These are phyloP conservation scores for Mobula birostris DNA, from an alignment of 2,113 vertebrate genomes.

Conservation along the genomic window DNA sequence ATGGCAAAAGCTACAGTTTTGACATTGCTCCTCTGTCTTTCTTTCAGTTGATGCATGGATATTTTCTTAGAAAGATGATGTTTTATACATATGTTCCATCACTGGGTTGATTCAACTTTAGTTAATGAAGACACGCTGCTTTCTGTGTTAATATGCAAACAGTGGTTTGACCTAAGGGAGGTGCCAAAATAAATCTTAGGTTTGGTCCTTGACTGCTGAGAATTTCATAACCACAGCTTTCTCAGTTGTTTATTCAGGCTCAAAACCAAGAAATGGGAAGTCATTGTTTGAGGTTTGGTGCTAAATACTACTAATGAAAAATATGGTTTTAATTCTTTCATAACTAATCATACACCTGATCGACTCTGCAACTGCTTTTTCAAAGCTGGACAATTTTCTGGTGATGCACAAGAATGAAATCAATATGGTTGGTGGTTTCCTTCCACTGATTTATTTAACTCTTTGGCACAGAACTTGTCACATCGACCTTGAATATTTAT, in stretches of 20 bases:
- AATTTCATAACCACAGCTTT: slow-evolving; percentile 19
- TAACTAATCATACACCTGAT: slow-evolving; percentile 1
- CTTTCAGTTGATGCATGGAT: slow-evolving; percentile 50
- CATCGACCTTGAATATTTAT: background rate
- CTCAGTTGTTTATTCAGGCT: slow-evolving; percentile 42
- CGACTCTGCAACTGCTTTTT: background rate
- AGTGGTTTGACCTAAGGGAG: slow-evolving; percentile 46
- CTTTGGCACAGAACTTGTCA: background rate
- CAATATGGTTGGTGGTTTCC: background rate
- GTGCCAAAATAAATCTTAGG: slow-evolving; percentile 42
- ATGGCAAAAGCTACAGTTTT: slow-evolving; percentile 55
- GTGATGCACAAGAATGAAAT: background rate
- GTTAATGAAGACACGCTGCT: slow-evolving; percentile 43
- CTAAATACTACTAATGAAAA: background rate
- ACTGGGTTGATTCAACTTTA: background rate
- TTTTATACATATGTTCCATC: slow-evolving; percentile 46
- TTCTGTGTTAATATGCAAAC: slow-evolving; percentile 49
- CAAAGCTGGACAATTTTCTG: background rate
- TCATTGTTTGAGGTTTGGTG: slow-evolving; percentile 20
- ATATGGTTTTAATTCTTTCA: background rate
- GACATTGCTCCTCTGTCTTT: slow-evolving; percentile 51
- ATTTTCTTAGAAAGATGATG: slow-evolving; percentile 60
- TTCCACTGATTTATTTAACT: background rate
- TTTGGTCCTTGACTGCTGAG: slow-evolving; percentile 38
- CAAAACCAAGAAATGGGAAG: slow-evolving; percentile 40